phyloP scores from a whole-genome alignment of 2,113 vertebrate species.

The Amphilophus citrinellus region DNA sequence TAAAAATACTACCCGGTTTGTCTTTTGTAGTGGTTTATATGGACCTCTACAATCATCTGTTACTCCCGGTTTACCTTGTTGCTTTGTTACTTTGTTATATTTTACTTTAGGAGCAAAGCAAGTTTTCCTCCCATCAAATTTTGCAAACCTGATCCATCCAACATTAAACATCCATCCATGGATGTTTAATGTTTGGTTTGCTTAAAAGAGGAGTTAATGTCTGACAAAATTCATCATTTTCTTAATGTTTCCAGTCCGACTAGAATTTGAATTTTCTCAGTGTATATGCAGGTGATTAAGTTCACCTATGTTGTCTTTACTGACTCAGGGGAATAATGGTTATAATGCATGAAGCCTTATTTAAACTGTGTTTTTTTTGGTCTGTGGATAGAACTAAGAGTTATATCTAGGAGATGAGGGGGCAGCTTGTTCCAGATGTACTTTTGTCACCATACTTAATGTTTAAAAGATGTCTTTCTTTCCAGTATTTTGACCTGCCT shows the following conservation, averaged over 20 bases:
- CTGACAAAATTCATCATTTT: not conserved
- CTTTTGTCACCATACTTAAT: not conserved
- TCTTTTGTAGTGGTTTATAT: not conserved
- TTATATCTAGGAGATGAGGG: constrained; percentile 1
- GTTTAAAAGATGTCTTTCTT: not conserved
- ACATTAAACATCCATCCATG: not conserved
- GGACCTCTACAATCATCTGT: not conserved
- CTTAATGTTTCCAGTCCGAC: not conserved
- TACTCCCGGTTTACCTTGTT: not conserved
- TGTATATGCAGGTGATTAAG: not conserved
- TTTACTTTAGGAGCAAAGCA: not conserved
- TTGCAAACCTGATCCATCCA: not conserved
- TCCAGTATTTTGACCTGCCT: constrained; percentile 5
- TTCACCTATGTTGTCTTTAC: not conserved
- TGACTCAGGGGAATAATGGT: not conserved
- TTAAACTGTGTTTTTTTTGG: not conserved
- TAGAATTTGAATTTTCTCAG: not conserved
- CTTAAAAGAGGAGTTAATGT: not conserved
- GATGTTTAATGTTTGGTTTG: not conserved
- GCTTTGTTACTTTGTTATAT: not conserved
- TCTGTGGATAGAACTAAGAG: not conserved
- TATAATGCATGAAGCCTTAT: not conserved
- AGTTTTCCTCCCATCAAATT: not conserved
- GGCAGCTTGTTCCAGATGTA: not conserved
- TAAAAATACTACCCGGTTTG: not conserved